Evolutionary conservation across 2,888 invertebrate genomes (phyloP).

Genomic region (Bombyx huttoni): DNA sequence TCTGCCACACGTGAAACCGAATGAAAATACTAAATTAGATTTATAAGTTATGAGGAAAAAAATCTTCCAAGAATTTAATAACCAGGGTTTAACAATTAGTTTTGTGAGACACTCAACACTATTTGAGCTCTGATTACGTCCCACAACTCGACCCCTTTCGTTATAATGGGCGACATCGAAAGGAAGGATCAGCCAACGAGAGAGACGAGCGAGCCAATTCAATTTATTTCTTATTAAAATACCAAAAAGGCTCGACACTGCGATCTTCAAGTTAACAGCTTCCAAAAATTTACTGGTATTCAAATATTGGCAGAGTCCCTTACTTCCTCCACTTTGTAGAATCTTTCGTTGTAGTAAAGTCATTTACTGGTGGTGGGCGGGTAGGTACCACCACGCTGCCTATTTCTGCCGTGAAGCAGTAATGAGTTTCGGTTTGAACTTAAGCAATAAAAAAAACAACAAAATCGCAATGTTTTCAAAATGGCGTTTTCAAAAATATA

Average conservation of each 20-base stretch:
- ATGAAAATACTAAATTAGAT: background rate
- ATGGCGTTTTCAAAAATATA: too few relatives aligned
- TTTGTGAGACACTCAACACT: background rate
- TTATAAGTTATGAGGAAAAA: background rate
- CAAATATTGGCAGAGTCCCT: too few relatives aligned
- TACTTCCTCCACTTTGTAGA: too few relatives aligned
- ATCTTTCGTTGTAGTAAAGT: too few relatives aligned
- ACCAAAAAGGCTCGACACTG: background rate
- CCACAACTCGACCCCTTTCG: conserved; percentile 11
- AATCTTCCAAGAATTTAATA: background rate
- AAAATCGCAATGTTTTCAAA: too few relatives aligned
- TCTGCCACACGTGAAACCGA: background rate
- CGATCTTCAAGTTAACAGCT: background rate
- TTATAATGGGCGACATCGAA: conserved; percentile 4
- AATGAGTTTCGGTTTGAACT: too few relatives aligned
- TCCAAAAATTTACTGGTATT: background rate
- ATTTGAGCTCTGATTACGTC: conserved; percentile 6
- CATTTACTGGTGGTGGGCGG: too few relatives aligned
- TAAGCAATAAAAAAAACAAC: too few relatives aligned
- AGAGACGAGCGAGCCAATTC: background rate
- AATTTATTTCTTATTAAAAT: background rate
- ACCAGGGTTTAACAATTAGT: background rate
- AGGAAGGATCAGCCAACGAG: background rate
- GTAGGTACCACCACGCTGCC: too few relatives aligned
- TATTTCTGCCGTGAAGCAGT: too few relatives aligned